phyloP scores from a whole-genome alignment of 2,113 vertebrate species.

The Otis tarda region DNA sequence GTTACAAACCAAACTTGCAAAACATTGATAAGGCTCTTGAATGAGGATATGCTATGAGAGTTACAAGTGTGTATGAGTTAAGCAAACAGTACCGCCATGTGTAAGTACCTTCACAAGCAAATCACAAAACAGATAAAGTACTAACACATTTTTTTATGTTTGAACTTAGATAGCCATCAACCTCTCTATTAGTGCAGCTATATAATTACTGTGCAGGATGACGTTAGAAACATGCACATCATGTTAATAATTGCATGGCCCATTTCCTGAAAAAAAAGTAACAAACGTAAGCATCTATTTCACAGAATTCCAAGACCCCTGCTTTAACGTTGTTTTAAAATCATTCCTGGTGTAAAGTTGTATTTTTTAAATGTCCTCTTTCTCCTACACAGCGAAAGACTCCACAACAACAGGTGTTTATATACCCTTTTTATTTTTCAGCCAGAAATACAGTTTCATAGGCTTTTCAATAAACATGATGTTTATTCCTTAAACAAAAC shows the following conservation, averaged over 20 bases:
- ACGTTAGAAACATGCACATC: not conserved
- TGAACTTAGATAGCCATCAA: not conserved
- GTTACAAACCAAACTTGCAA: not conserved
- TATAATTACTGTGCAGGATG: not conserved
- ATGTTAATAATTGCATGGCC: not conserved
- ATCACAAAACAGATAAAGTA: not conserved
- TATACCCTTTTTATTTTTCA: conserved; percentile 76
- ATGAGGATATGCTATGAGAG: not conserved
- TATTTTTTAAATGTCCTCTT: not conserved
- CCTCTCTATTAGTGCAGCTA: not conserved
- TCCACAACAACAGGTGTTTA: conserved; percentile 52
- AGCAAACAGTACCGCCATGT: fast-evolving
- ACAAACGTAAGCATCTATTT: not conserved
- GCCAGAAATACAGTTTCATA: conserved; percentile 74
- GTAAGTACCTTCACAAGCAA: not conserved
- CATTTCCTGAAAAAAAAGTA: not conserved
- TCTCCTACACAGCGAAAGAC: conserved; percentile 32
- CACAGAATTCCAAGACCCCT: not conserved
- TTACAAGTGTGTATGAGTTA: not conserved
- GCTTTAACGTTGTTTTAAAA: no score
- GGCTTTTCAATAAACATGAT: conserved; percentile 67
- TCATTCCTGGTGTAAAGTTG: no score
- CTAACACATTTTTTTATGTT: not conserved
- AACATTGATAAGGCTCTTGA: not conserved
- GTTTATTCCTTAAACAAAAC: conserved; percentile 71